Conservation (phyloP, 2,797 vertebrate species). For the Chanos chanos region DNA sequence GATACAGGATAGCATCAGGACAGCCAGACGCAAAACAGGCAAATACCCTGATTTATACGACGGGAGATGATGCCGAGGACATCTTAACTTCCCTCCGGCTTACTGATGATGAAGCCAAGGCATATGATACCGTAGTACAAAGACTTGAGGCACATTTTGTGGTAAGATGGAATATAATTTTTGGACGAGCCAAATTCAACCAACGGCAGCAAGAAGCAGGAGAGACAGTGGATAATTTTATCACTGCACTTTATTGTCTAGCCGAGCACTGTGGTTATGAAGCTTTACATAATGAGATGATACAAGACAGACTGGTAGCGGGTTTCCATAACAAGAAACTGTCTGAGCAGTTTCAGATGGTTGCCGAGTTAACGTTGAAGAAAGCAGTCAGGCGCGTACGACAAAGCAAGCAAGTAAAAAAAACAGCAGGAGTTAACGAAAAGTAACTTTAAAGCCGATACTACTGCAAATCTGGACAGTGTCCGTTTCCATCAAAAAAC, state of each 20-base stretch:
- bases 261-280: background rate
- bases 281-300: background rate
- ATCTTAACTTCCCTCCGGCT: background rate
- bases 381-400: background rate
- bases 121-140: background rate
- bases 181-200: conserved; percentile 4
- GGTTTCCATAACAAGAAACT: background rate
- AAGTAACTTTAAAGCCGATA: background rate
- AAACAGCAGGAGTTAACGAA: conserved; percentile 19
- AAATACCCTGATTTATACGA: background rate
- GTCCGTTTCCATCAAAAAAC: too few relatives aligned
- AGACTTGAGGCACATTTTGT: conserved; percentile 3
- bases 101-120: background rate
- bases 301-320: background rate
- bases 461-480: background rate
- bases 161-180: background rate
- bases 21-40: background rate
- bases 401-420: background rate
- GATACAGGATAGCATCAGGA: background rate
- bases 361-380: conserved; percentile 14
- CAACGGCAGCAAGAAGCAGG: conserved; percentile 5
- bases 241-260: conserved; percentile 1
- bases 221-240: conserved; percentile 2
- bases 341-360: conserved; percentile 7
- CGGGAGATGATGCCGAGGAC: background rate